A percentile compares a stretch with the other conserved stretches of the same genome.
Conservation (phyloP, 2,888 invertebrate genomes). For the Capitulum mitella region DNA sequence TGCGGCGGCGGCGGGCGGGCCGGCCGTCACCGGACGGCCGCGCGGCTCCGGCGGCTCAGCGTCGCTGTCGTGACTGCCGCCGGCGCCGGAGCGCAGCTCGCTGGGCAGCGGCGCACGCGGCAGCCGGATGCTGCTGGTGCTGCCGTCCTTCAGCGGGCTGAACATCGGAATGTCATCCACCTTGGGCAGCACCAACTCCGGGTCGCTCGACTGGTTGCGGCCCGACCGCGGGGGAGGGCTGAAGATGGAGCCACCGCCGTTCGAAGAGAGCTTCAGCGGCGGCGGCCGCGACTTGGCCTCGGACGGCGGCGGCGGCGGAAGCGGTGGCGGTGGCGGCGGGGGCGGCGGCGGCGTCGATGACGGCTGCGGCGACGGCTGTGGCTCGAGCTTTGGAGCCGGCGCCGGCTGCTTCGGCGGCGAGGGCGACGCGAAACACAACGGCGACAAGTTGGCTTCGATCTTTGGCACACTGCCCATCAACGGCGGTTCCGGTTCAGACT, state of each 20-base stretch:
- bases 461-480: background rate
- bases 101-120: background rate
- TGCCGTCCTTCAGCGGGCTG: constrained; percentile 7
- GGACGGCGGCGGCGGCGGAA: background rate
- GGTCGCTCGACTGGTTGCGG: background rate
- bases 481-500: background rate
- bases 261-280: background rate
- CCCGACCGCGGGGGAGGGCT: background rate
- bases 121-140: background rate
- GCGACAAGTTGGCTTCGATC: background rate
- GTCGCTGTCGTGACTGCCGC: constrained; percentile 9
- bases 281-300: background rate
- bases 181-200: constrained; percentile 25
- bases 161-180: constrained; percentile 21
- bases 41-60: background rate
- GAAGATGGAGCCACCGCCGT: constrained; percentile 18
- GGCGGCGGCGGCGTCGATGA: background rate
- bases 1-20: background rate
- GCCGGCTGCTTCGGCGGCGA: background rate
- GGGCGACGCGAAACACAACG: background rate
- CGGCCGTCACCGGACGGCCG: background rate
- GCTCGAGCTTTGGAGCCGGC: background rate
- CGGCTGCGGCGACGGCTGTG: background rate
- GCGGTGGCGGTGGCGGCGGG: background rate
- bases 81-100: background rate